Conservation (phyloP, 2,113 vertebrate species). For the Saguinus imperator region DNA sequence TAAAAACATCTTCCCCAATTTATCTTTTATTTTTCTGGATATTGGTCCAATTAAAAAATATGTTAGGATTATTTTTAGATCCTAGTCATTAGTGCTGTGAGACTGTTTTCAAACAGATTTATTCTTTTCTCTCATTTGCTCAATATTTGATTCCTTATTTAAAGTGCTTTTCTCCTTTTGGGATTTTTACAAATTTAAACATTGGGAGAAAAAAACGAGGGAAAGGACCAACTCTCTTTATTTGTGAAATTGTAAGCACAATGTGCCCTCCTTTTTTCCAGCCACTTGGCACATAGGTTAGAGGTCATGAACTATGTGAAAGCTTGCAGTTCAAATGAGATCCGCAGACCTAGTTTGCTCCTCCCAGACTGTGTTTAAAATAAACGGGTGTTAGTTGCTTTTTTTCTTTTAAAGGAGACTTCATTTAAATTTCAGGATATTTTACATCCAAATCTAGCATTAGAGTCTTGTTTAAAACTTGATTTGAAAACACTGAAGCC, state of each 20-base stretch:
- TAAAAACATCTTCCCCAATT: slow-evolving; percentile 54
- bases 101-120: slow-evolving; percentile 71
- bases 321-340: too few species aligned
- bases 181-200: neutral
- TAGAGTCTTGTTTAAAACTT: neutral
- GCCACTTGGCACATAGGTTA: neutral
- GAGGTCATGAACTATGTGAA: neutral
- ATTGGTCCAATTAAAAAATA: slow-evolving; percentile 68
- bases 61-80: slow-evolving; percentile 72
- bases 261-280: neutral
- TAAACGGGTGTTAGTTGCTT: neutral
- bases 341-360: neutral
- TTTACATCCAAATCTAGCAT: neutral
- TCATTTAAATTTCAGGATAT: neutral
- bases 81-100: slow-evolving; percentile 63
- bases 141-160: slow-evolving; percentile 49
- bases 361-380: neutral
- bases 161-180: neutral
- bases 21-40: slow-evolving; percentile 68
- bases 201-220: neutral
- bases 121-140: slow-evolving; percentile 55
- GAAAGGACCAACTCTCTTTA: neutral
- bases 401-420: neutral
- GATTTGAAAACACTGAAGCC: neutral
- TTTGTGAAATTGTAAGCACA: neutral